Evolutionary conservation across 2,797 vertebrate genomes (phyloP), one percentile per base, ranked within the genome.

Genomic region (Poeciliopsis turneri): DNA sequence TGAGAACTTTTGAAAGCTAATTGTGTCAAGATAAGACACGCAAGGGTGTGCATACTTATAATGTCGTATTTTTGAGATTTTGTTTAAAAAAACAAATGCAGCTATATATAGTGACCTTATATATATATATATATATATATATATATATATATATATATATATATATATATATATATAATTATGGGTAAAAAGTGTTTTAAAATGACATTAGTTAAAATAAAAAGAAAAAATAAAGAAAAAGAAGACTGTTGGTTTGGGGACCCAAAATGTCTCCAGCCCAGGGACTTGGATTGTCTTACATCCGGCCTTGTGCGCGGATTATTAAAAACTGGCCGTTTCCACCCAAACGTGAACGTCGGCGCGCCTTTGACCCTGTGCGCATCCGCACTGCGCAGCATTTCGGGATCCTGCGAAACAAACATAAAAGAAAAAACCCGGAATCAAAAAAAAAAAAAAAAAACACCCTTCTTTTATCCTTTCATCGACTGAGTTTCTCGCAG

Each of bases 301-400:
- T 46, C 41, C 68, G 43, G 68, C 68, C 15, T n/a, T 71, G 68
- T 15, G 68, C 28, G 43, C 16, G 45, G 7, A 28, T 28, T 15
- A 46, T 71, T 69, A 70, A 25, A 41, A 43, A 15, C n/a, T 43
- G 6, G 20, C 0, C 2, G 66, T 69, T 69, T 69, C 13, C 39
- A 13, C 23, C 23, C 74, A 87, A 88, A 53, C 46, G 53, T 33
- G 72, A 78, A 28, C 0, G 30, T 9, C 39, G 72, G 74, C 82
- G 81, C 81, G 86, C 76, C 79, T 82, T 30, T 47, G 78, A 46
- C 45, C 68, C 76, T 77, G 72, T 72, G 78, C 73, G 87, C 72
- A 81, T 82, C 12, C 72, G 76, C 28, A 20, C 85, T 91, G 87
- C 86, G 89, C 86, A 88, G 92, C 80, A 85, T 91, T 86, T 83